Evolutionary conservation across 2,888 invertebrate genomes (phyloP).

Genomic region (Pristionchus fissidentatus): DNA sequence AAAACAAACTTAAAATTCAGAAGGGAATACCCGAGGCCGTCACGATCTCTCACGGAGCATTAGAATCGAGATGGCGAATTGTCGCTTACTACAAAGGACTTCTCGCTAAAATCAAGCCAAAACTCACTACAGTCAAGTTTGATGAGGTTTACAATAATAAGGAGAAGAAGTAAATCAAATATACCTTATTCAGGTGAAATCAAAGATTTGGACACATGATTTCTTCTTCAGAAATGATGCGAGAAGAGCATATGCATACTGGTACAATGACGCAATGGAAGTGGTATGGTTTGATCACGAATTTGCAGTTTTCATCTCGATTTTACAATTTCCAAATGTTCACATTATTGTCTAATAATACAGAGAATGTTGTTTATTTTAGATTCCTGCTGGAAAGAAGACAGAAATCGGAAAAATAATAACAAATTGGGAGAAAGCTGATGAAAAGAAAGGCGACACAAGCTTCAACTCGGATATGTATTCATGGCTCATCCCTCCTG

Average conservation of each 20-base stretch:
- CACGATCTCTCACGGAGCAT: not conserved
- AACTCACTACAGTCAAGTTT: not conserved
- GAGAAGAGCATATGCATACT: not conserved
- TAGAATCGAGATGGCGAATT: not conserved
- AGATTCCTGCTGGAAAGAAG: too few relatives aligned
- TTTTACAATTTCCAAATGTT: too few relatives aligned
- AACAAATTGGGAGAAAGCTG: too few relatives aligned
- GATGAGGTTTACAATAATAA: not conserved
- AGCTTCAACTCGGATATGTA: too few relatives aligned
- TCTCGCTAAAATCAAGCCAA: not conserved
- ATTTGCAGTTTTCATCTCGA: too few relatives aligned
- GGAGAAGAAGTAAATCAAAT: not conserved
- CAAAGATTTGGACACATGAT: not conserved
- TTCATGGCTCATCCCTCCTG: too few relatives aligned
- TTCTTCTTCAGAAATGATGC: not conserved
- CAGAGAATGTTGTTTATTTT: too few relatives aligned
- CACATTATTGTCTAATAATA: too few relatives aligned
- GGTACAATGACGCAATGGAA: not conserved
- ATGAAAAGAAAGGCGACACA: too few relatives aligned
- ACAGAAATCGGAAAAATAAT: too few relatives aligned
- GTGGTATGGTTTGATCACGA: too few relatives aligned
- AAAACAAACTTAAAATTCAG: too few relatives aligned
- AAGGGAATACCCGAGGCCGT: not conserved
- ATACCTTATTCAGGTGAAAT: not conserved
- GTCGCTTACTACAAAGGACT: not conserved